Conservation (phyloP, 1,140 invertebrate genomes). For the Lordiphosa mommai region DNA sequence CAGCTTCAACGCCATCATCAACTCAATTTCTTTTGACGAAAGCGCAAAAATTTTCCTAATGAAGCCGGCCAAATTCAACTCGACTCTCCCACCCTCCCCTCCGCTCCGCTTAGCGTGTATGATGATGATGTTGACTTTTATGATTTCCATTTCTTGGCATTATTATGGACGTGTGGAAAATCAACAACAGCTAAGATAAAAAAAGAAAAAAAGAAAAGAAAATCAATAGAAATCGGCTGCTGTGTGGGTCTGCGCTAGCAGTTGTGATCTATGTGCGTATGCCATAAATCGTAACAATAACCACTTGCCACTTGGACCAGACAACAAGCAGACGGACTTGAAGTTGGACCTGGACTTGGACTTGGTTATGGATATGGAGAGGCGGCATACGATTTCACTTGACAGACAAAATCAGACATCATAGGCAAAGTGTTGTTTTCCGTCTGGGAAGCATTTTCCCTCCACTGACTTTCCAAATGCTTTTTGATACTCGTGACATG, state of each 20-base stretch:
- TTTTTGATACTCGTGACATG: conserved; percentile 53
- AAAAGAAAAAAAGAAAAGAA: conserved; percentile 37
- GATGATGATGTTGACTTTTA: conserved; percentile 64
- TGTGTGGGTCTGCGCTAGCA: not conserved
- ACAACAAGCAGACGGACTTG: conserved; percentile 49
- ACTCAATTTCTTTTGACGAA: conserved; percentile 49
- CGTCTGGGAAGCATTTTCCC: conserved; percentile 22
- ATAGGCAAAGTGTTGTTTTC: conserved; percentile 40
- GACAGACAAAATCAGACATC: conserved; percentile 50
- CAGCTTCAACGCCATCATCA: conserved; percentile 59
- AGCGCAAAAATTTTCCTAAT: conserved; percentile 72
- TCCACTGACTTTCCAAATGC: conserved; percentile 55
- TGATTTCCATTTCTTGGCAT: conserved; percentile 71
- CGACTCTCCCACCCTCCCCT: conserved; percentile 6
- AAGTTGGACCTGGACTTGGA: conserved; percentile 12
- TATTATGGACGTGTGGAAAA: conserved; percentile 63
- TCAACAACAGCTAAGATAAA: conserved; percentile 62
- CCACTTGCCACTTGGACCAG: conserved; percentile 56
- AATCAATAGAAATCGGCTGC: conserved; percentile 63
- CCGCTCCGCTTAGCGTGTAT: conserved; percentile 13
- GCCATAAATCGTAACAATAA: conserved; percentile 76
- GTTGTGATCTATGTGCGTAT: conserved; percentile 63
- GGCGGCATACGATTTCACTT: conserved; percentile 68
- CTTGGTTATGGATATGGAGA: conserved; percentile 16
- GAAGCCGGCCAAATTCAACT: conserved; percentile 48